Percentiles rank a stretch among this genome's conserved stretches.
Conservation (phyloP, 2,113 vertebrate species). For the Osmerus eperlanus region DNA sequence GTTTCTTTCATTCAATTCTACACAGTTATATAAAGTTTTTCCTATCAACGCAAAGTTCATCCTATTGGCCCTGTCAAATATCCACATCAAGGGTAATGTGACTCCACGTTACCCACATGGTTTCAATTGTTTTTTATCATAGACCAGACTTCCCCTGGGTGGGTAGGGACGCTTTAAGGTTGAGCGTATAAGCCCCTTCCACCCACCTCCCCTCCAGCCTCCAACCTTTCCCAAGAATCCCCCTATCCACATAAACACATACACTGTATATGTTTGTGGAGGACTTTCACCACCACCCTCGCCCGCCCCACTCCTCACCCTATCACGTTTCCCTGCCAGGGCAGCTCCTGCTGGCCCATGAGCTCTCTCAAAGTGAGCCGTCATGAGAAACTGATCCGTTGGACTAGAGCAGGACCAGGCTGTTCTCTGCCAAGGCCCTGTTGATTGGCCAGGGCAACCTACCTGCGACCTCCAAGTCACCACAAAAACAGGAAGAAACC, state of each 20-base stretch:
- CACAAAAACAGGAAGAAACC: conserved; percentile 56
- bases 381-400: conserved; percentile 75
- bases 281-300: too few relatives aligned
- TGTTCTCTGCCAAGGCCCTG: conserved; percentile 62
- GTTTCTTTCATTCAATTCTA: not conserved
- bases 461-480: conserved; percentile 58
- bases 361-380: conserved; percentile 57
- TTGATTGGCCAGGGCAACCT: conserved; percentile 56
- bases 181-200: too few relatives aligned
- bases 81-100: too few relatives aligned
- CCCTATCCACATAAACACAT: too few relatives aligned
- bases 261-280: too few relatives aligned
- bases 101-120: too few relatives aligned
- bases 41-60: too few relatives aligned
- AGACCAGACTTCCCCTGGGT: too few relatives aligned
- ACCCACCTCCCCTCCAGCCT: conserved; percentile 4
- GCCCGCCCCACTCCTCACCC: conserved; percentile 13
- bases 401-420: conserved; percentile 46
- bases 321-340: conserved; percentile 70
- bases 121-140: too few relatives aligned
- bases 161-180: too few relatives aligned
- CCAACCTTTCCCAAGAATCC: conserved; percentile 26
- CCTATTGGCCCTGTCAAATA: too few relatives aligned
- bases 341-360: conserved; percentile 56
- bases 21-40: too few relatives aligned